Conservation (phyloP, 1,140 invertebrate species). For the Scaptomyza montana region DNA sequence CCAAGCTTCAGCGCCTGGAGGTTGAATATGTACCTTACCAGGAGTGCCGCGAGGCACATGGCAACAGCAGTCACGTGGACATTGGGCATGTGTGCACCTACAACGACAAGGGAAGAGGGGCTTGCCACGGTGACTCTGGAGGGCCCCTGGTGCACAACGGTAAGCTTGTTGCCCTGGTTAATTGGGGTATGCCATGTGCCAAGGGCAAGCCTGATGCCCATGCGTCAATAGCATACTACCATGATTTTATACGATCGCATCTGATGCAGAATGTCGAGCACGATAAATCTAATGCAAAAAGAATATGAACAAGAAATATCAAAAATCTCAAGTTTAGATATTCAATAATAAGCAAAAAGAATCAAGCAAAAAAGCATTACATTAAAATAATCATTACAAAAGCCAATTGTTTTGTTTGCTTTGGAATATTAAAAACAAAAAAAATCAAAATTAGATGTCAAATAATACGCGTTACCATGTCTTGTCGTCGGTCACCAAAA, state of each 20-base stretch:
- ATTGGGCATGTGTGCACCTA: slow-evolving; percentile 86
- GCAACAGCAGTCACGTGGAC: slow-evolving; percentile 73
- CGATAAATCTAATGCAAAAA: too few relatives aligned
- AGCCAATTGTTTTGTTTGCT: too few relatives aligned
- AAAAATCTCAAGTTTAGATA: too few relatives aligned
- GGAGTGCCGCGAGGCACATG: slow-evolving; percentile 70
- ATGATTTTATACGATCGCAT: slow-evolving; percentile 83
- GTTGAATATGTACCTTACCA: slow-evolving; percentile 72
- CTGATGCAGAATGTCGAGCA: slow-evolving; percentile 24
- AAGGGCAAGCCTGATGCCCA: slow-evolving; percentile 85
- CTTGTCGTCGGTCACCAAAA: too few relatives aligned
- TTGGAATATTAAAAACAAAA: too few relatives aligned
- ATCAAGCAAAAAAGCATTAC: too few relatives aligned
- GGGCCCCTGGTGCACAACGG: slow-evolving; percentile 84
- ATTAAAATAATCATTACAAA: too few relatives aligned
- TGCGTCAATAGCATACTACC: slow-evolving; percentile 83
- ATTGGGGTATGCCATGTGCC: slow-evolving; percentile 86
- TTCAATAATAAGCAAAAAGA: too few relatives aligned
- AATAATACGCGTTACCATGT: too few relatives aligned
- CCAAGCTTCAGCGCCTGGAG: slow-evolving; percentile 73
- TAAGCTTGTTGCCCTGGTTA: slow-evolving; percentile 85
- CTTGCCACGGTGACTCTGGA: slow-evolving; percentile 85
- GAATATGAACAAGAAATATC: too few relatives aligned
- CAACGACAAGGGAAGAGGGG: slow-evolving; percentile 86
- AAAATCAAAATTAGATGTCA: too few relatives aligned